These are phyloP conservation scores for Tetragonula clypearis DNA, from an alignment of 1,140 invertebrate genomes.

Conservation along the genomic window DNA sequence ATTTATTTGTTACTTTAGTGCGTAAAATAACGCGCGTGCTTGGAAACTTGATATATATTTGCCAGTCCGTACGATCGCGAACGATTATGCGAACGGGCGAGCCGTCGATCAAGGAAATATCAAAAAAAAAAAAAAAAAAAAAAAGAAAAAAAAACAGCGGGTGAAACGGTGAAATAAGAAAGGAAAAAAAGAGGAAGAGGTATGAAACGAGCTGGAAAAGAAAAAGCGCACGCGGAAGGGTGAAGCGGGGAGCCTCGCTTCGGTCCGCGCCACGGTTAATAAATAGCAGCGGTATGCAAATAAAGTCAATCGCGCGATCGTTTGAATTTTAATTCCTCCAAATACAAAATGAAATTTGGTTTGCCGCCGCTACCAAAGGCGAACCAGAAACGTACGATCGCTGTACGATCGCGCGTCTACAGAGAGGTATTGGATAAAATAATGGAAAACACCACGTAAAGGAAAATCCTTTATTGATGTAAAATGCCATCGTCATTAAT, in stretches of 20 bases:
- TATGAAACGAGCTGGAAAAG: background rate
- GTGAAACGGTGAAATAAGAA: background rate
- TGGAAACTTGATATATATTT: no score
- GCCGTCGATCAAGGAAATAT: background rate
- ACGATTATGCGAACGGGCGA: no score
- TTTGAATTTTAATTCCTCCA: conserved; percentile 70
- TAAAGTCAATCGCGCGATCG: conserved; percentile 67
- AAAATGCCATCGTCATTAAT: no score
- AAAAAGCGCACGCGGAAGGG: background rate
- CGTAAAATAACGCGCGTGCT: background rate
- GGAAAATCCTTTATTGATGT: no score
- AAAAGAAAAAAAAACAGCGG: no score
- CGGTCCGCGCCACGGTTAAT: conserved; percentile 58
- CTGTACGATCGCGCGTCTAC: background rate
- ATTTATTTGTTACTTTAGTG: background rate
- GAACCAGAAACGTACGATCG: conserved; percentile 13
- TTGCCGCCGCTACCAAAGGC: conserved; percentile 9
- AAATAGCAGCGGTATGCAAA: conserved; percentile 69
- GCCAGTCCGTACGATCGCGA: background rate
- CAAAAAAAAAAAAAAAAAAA: background rate
- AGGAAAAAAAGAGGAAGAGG: background rate
- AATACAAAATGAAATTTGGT: conserved; percentile 67
- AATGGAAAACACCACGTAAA: no score
- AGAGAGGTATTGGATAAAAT: no score
- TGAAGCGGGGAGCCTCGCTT: background rate